Conservation (phyloP, 2,113 vertebrate genomes). For the Cepphus grylle region DNA sequence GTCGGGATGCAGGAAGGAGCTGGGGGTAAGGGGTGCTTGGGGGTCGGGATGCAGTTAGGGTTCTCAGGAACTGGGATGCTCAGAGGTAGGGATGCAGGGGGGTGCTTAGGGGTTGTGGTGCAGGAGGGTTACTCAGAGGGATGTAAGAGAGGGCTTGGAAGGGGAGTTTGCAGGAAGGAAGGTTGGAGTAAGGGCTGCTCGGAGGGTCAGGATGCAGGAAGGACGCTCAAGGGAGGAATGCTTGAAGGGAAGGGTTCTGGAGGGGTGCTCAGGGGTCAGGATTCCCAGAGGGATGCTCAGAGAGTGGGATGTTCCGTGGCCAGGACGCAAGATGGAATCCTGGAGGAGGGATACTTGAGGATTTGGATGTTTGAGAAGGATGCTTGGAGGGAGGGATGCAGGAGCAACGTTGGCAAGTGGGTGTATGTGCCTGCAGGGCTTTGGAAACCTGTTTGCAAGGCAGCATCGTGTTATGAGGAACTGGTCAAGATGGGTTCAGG, state of each 20-base stretch:
- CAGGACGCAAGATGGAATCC: neutral
- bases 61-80: neutral
- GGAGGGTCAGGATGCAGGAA: neutral
- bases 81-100: neutral
- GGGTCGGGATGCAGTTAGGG: rapidly evolving
- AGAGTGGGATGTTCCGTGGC: neutral
- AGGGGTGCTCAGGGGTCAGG: neutral
- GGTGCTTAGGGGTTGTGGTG: neutral
- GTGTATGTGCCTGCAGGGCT: neutral
- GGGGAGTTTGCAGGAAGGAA: neutral
- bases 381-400: neutral
- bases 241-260: neutral
- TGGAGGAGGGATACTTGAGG: neutral
- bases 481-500: neutral
- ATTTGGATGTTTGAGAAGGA: neutral
- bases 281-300: neutral
- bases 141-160: neutral
- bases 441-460: neutral
- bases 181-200: neutral
- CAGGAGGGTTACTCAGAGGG: neutral
- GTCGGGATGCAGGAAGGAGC: neutral
- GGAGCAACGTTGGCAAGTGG: neutral
- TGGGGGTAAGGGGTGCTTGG: neutral
- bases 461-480: neutral
- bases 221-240: neutral